phyloP scores from a whole-genome alignment of 2,888 invertebrate genomes.

The Tetheella fluctuosa region DNA sequence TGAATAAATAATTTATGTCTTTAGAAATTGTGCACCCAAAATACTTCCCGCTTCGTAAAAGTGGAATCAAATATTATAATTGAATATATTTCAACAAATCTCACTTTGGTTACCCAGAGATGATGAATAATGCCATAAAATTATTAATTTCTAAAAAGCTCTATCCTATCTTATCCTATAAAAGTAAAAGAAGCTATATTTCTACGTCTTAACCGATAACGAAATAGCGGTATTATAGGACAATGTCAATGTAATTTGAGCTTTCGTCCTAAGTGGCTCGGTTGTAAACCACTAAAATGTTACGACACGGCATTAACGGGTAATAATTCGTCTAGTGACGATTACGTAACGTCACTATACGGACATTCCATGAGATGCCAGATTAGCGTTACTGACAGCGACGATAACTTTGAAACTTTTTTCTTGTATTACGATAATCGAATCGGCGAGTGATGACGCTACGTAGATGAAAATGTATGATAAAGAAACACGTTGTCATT shows the following conservation, averaged over 20 bases:
- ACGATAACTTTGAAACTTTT: slow-evolving; percentile 72
- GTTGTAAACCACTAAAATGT: slow-evolving; percentile 67
- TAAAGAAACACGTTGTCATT: slow-evolving; percentile 70
- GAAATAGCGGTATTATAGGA: slow-evolving; percentile 38
- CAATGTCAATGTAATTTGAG: slow-evolving; percentile 59
- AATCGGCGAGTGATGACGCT: slow-evolving; percentile 46
- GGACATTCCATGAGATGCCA: slow-evolving; percentile 68
- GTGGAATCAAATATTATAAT: no score
- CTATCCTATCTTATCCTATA: slow-evolving; percentile 1
- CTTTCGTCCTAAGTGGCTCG: slow-evolving; percentile 62
- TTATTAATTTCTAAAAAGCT: slow-evolving; percentile 1
- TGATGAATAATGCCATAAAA: background rate
- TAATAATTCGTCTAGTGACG: slow-evolving; percentile 72
- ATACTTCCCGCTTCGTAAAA: no score
- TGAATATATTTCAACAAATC: background rate
- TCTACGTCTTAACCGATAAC: slow-evolving; percentile 37
- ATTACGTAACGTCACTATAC: slow-evolving; percentile 69
- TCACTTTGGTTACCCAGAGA: background rate
- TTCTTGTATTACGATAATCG: slow-evolving; percentile 69
- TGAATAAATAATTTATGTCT: no score
- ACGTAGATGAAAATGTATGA: slow-evolving; percentile 63
- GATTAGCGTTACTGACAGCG: slow-evolving; percentile 69
- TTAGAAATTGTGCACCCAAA: no score
- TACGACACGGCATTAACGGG: slow-evolving; percentile 68
- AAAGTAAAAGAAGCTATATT: slow-evolving; percentile 35